Conservation (phyloP, 2,113 vertebrate genomes). For the Burhinus oedicnemus region DNA sequence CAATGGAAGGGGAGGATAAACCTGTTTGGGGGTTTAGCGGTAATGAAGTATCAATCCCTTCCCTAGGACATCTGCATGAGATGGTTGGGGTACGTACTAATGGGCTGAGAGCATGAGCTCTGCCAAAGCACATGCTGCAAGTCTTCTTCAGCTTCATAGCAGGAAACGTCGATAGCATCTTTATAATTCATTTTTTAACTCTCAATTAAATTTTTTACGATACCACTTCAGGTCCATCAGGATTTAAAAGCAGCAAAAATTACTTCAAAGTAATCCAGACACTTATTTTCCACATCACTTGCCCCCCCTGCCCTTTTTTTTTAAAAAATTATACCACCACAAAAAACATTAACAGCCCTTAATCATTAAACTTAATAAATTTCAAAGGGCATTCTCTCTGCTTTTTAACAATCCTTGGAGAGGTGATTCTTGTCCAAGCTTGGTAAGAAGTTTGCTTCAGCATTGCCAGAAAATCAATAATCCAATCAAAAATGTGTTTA, state of each 20-base stretch:
- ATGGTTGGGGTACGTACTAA: background rate
- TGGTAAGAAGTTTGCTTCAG: background rate
- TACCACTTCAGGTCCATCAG: background rate
- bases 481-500: background rate
- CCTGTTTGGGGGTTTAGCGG: background rate
- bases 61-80: background rate
- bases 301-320: too few species aligned
- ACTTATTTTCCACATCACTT: background rate
- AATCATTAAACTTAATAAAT: background rate
- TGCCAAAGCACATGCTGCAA: background rate
- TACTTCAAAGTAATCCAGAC: background rate
- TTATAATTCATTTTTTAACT: background rate
- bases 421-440: background rate
- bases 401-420: background rate
- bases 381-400: background rate
- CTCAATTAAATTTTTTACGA: background rate
- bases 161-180: background rate
- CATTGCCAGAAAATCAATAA: slow-evolving; percentile 25
- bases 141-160: background rate
- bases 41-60: background rate
- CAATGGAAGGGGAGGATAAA: background rate
- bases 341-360: background rate
- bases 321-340: background rate
- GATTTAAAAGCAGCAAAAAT: background rate
- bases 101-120: background rate